These are phyloP conservation scores for Xiphorhynchus elegans DNA, from an alignment of 2,113 vertebrate genomes.

Conservation along the genomic window DNA sequence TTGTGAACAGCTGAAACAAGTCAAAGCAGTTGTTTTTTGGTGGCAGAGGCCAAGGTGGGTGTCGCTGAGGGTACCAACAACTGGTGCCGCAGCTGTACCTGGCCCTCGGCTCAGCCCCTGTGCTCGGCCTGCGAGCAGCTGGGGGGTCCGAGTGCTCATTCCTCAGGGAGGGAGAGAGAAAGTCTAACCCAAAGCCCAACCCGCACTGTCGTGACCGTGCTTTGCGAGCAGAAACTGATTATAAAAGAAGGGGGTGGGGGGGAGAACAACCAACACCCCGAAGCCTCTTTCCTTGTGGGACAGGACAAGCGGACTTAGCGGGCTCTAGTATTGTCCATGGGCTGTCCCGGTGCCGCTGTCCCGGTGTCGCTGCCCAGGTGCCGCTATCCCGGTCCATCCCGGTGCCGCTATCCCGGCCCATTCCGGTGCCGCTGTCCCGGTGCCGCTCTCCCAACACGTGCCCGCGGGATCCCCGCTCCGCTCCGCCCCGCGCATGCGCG, in stretches of 20 bases:
- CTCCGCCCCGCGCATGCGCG: too few relatives aligned
- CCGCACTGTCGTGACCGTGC: too few relatives aligned
- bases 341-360: background rate
- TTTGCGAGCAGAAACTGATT: background rate
- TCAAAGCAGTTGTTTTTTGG: background rate
- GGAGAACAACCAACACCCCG: background rate
- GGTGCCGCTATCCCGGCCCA: too few relatives aligned
- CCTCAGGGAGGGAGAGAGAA: background rate
- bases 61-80: background rate
- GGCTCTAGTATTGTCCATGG: too few relatives aligned
- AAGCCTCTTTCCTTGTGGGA: background rate
- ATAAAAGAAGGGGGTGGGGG: background rate
- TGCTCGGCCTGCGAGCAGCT: background rate
- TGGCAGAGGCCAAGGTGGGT: rapidly evolving
- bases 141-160: background rate
- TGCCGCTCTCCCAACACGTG: too few relatives aligned
- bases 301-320: background rate
- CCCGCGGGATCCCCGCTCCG: too few relatives aligned
- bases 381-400: too few relatives aligned
- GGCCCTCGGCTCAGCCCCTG: too few relatives aligned
- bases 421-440: too few relatives aligned
- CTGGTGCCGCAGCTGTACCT: background rate
- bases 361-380: too few relatives aligned
- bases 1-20: rapidly evolving
- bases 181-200: background rate